A percentile compares a stretch with the other conserved stretches of the same genome.
Evolutionary conservation across 1,140 invertebrate species (phyloP).

Genomic region (Saccostrea echinata): DNA sequence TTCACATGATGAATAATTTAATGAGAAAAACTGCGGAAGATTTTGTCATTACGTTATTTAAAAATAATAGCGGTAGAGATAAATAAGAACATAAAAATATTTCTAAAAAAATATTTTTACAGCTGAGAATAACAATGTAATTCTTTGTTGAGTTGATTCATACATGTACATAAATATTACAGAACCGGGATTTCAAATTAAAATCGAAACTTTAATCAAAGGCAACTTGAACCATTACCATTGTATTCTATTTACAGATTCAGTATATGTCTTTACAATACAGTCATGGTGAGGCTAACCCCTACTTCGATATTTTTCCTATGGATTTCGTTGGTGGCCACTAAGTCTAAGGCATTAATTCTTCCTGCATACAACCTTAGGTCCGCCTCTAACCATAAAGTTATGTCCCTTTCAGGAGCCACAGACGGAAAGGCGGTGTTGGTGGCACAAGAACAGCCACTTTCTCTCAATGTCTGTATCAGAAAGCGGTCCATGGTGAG

Average conservation of each 20-base stretch:
- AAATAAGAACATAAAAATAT: too few species aligned
- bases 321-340: background rate
- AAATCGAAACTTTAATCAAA: too few species aligned
- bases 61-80: too few species aligned
- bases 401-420: conserved; percentile 49
- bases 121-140: too few species aligned
- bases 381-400: conserved; percentile 41
- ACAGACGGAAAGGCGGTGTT: conserved; percentile 51
- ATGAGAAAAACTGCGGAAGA: too few species aligned
- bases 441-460: conserved; percentile 42
- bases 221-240: too few species aligned
- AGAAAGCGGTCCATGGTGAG: conserved; percentile 53
- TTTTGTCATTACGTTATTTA: too few species aligned
- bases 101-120: too few species aligned
- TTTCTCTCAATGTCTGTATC: conserved; percentile 63
- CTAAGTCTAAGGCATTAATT: background rate
- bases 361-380: conserved; percentile 27
- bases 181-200: too few species aligned
- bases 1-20: too few species aligned
- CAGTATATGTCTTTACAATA: background rate
- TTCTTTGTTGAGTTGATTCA: too few species aligned
- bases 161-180: too few species aligned
- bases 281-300: background rate
- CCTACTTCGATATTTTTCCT: background rate
- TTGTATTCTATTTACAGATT: background rate